These are phyloP conservation scores for Sakesphorus luctuosus DNA, from an alignment of 2,113 vertebrate genomes.

Conservation along the genomic window DNA sequence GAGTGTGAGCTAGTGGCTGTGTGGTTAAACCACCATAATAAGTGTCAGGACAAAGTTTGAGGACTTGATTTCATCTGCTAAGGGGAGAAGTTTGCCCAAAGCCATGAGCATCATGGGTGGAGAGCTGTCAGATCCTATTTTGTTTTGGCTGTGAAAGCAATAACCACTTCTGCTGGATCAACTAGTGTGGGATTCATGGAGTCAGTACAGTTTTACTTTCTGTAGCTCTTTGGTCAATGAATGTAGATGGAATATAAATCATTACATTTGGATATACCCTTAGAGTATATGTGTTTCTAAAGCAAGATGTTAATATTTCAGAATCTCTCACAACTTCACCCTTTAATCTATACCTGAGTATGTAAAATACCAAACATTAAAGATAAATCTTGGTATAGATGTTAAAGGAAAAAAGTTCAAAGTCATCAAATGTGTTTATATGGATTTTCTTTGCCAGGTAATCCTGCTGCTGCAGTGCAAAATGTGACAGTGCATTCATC, in stretches of 20 bases:
- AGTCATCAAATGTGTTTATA: neutral
- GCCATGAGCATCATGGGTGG: neutral
- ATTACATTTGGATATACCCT: neutral
- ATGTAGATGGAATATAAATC: neutral
- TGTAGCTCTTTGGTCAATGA: neutral
- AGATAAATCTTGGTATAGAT: neutral
- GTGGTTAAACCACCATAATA: neutral
- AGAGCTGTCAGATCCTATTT: neutral
- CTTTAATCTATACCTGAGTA: neutral
- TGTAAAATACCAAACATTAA: neutral
- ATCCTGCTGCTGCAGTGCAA: neutral
- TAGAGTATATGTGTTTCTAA: neutral
- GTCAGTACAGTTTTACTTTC: neutral
- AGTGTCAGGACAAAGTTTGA: neutral
- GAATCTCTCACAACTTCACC: neutral
- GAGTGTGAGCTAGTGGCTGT: neutral
- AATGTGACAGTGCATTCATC: neutral
- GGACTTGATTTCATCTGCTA: neutral
- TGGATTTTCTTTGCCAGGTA: neutral
- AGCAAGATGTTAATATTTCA: neutral
- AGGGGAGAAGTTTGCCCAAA: neutral
- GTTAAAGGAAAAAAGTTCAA: neutral
- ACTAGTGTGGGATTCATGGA: accelerated
- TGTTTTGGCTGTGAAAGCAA: neutral
- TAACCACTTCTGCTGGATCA: neutral